A percentile compares a stretch with the other conserved stretches of the same genome.
Conservation (phyloP, 2,113 vertebrate genomes). For the Ranitomeya imitator region DNA sequence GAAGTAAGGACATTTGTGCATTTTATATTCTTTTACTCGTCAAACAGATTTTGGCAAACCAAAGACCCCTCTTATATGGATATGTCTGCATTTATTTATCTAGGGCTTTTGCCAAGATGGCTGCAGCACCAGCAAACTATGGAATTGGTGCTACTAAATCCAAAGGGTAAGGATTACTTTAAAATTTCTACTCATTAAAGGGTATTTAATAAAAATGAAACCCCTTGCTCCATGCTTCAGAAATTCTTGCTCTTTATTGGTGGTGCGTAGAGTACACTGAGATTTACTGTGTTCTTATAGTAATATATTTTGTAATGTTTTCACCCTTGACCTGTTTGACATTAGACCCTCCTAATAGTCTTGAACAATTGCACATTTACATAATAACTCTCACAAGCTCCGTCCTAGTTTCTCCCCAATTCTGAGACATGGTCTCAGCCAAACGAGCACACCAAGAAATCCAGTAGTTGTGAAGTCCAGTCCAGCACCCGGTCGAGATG, state of each 20-base stretch:
- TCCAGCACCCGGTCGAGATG: too few species aligned
- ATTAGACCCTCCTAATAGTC: not conserved
- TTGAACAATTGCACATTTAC: not conserved
- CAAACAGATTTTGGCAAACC: not conserved
- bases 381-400: too few species aligned
- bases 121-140: conserved; percentile 87
- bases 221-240: not conserved
- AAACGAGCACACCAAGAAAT: too few species aligned
- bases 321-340: not conserved
- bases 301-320: too few species aligned
- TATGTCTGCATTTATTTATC: not conserved
- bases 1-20: conserved; percentile 84
- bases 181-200: too few species aligned
- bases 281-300: not conserved
- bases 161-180: conserved; percentile 79
- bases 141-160: conserved; percentile 87
- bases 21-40: not conserved
- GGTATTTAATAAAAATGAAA: not conserved
- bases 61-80: not conserved
- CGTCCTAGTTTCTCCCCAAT: too few species aligned
- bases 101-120: conserved; percentile 96
- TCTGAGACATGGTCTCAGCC: too few species aligned
- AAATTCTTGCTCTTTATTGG: not conserved
- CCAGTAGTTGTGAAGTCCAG: too few species aligned
- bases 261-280: not conserved